Evolutionary conservation across 2,888 invertebrate species (phyloP).

Genomic region (Drosophila vallismaia): DNA sequence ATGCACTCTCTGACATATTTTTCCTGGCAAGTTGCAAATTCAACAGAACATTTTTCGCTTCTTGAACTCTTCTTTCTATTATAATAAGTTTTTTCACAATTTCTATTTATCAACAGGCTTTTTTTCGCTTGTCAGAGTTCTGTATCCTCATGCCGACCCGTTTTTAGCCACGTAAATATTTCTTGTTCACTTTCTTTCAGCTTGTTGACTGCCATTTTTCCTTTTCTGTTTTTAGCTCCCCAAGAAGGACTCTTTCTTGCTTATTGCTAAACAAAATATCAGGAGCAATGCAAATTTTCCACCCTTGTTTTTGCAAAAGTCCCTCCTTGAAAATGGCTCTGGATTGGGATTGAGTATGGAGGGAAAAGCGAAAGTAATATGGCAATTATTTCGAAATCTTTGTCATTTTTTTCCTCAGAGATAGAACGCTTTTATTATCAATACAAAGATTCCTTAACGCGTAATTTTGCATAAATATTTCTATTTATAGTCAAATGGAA

Average conservation of each 20-base stretch:
- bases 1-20: not conserved
- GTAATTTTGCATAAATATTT: slow-evolving; percentile 9
- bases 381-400: slow-evolving; percentile 55
- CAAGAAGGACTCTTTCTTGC: not conserved
- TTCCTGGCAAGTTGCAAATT: not conserved
- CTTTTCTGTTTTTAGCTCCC: slow-evolving; percentile 10
- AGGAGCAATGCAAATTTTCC: slow-evolving; percentile 27
- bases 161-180: slow-evolving; percentile 51
- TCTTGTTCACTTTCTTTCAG: slow-evolving; percentile 33
- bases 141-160: slow-evolving; percentile 28
- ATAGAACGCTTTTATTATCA: slow-evolving; percentile 21
- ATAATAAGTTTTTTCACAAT: not conserved
- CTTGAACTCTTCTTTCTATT: not conserved
- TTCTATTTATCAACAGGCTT: slow-evolving; percentile 12
- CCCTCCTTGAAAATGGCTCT: slow-evolving; percentile 26
- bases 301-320: not conserved
- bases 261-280: not conserved
- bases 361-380: slow-evolving; percentile 13
- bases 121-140: slow-evolving; percentile 3
- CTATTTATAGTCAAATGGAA: slow-evolving; percentile 34
- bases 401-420: slow-evolving; percentile 29
- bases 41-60: not conserved
- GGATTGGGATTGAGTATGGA: not conserved
- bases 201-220: slow-evolving; percentile 59
- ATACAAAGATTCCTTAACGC: slow-evolving; percentile 5